Evolutionary conservation across 1,140 invertebrate species (phyloP), one percentile per base, ranked within the genome.

Genomic region (Mizuhopecten yessoensis): DNA sequence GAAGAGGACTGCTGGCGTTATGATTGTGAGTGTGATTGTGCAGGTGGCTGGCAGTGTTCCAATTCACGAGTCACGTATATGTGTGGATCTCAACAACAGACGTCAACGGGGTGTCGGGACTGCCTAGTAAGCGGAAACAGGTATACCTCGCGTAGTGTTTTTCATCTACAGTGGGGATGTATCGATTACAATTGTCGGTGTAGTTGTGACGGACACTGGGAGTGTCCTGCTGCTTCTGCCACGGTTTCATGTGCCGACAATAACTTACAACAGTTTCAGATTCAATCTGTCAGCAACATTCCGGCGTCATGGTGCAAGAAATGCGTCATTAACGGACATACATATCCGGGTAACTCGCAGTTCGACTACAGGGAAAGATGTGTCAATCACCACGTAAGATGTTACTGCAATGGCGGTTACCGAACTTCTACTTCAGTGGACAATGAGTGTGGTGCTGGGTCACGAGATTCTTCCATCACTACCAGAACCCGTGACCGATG

Each of bases 1-100:
- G 88, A 91, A 34, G 49, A 93, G 42, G 93, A 92, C 20, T 94
- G 94, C 86, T 93, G 92, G 90, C 75, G 86, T 39, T 94, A 91
- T 86, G 89, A 94, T 15, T 95, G 94, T 88, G 57, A 90, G 20
- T 95, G 94, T 89, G 92, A 93, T 33, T 94, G 94, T 92, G 92
- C 94, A 57, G 94, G 94, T n/a, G 75, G 34, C 20, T 92, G 91
- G 91, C 39, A 90, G 33, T 93, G 92, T 88, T 87, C 49, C 34
- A 42, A 87, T 23, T 57, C 89, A 17, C 36, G 45, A 34, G 45
- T 91, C 17, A 88, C 20, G 13, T 91, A 93, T 42, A 87, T 87
- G 20, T 92, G 91, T 57, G 92, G 92, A 15, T 57, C 42, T 7
- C 49, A 86, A 15, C 49, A 86, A 23, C 33, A 90, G 33, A 49